Base-by-base conservation (phyloP, 2,113 vertebrate species). In the Elaphurus davidianus region DNA sequence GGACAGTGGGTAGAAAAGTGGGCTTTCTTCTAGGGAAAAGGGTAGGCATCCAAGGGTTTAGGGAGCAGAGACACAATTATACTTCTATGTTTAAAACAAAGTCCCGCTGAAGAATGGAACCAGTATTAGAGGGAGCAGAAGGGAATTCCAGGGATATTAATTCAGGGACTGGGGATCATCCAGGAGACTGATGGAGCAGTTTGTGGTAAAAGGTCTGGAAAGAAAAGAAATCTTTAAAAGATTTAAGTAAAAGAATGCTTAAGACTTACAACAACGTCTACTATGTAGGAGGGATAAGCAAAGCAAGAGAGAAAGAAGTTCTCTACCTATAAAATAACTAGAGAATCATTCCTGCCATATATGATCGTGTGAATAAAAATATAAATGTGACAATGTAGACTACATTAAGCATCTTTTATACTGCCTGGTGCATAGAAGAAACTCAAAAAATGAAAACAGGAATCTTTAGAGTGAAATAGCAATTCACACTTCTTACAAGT, bases 1-100 rank as follows among this genome's bases (percentile, higher is more conserved):
- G 0, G 3, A 27, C 28, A 4, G 0, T 2, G 23, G 10, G 17
- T 11, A 92, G 47, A 19, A 83, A 28, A 2, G 3, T 7, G 5
- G 28, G 47, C 36, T 21, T 3, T 55, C 19, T 55, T 87, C 62
- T 59, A 36, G 45, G 55, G 25, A 55, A 14, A 64, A 83, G 36
- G n/a, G 6, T 84, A 88, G 45, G 6, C 10, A 15, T 19, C 4
- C n/a, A 55, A 23, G 9, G 50, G 40, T 25, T 67, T 36, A 67
- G 67, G 13, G 16, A 60, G 5, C 23, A 15, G n/a, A 94, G 8
- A 67, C 1, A 23, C 43, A 60, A 47, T 47, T 54, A 11, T 7
- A 57, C 74, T 62, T 62, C 25, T 40, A 9, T 23, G 91, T 79
- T 88, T 88, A 33, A 91, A 57, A 47, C 5, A 40, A 81, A 64